phyloP scores from a whole-genome alignment of 2,797 vertebrate genomes.

The Chaetodon trifasciatus region DNA sequence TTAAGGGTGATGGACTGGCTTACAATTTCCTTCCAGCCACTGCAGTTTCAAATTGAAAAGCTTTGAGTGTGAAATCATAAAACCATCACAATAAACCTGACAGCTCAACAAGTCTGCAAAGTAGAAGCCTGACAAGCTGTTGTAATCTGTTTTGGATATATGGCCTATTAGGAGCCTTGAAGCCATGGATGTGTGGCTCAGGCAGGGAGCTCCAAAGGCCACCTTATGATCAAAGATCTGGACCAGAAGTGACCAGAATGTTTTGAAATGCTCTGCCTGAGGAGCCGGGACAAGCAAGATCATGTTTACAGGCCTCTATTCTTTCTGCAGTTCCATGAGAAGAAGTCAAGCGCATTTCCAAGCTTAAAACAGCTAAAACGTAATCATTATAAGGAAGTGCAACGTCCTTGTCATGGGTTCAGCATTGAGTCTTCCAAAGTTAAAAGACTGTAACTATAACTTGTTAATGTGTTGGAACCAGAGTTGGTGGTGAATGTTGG shows the following conservation, averaged over 20 bases:
- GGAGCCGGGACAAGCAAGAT: not conserved
- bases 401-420: not conserved
- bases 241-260: constrained; percentile 21
- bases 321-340: not conserved
- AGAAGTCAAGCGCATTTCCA: not conserved
- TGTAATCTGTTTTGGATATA: constrained; percentile 34
- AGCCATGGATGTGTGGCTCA: constrained; percentile 11
- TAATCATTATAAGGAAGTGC: not conserved
- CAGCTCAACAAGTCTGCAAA: constrained; percentile 41
- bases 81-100: constrained; percentile 37
- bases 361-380: not conserved
- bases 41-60: constrained; percentile 34
- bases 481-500: too few species aligned
- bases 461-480: too few species aligned
- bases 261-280: not conserved
- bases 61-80: constrained; percentile 31
- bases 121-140: constrained; percentile 15
- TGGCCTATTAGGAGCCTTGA: constrained; percentile 1
- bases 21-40: constrained; percentile 38
- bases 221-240: constrained; percentile 19
- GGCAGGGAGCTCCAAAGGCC: constrained; percentile 1
- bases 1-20: constrained; percentile 46
- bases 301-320: not conserved
- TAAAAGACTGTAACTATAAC: not conserved
- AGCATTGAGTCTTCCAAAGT: not conserved